phyloP scores from a whole-genome alignment of 1,140 invertebrate species.

The Ctenoplectra terminalis region DNA sequence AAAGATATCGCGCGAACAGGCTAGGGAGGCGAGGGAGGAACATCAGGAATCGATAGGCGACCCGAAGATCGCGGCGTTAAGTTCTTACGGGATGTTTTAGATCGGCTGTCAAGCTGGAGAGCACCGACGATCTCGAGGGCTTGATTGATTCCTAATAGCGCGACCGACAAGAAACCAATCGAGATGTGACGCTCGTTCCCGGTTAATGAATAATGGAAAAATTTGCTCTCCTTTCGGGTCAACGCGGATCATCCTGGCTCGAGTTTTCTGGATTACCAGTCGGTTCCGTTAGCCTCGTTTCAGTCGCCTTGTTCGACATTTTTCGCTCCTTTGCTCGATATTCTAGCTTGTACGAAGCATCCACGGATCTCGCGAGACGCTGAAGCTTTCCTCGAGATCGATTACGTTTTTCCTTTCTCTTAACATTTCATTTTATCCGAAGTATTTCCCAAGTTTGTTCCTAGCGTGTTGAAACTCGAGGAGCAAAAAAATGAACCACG shows the following conservation, averaged over 20 bases:
- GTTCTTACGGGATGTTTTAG: constrained; percentile 44
- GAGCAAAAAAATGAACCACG: no score
- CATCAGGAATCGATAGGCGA: background rate
- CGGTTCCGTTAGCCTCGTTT: constrained; percentile 10
- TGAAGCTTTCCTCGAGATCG: no score
- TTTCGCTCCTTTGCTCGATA: background rate
- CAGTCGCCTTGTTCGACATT: no score
- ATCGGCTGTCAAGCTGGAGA: constrained; percentile 11
- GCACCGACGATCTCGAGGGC: background rate
- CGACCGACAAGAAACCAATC: constrained; percentile 64
- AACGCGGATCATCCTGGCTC: constrained; percentile 30
- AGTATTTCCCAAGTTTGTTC: no score
- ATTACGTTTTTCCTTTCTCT: no score
- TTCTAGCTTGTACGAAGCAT: background rate
- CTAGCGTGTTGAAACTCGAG: no score
- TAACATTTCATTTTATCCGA: no score
- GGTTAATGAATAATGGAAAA: constrained; percentile 69
- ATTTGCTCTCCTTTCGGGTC: constrained; percentile 42
- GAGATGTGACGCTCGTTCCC: constrained; percentile 53
- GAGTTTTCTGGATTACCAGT: constrained; percentile 59
- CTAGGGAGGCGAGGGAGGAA: background rate
- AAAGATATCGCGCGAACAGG: background rate
- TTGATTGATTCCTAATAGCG: constrained; percentile 67
- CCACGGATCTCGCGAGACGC: no score
- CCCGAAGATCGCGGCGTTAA: background rate